Percentiles rank a stretch among this genome's conserved stretches.
These are phyloP conservation scores for Drosophila multiciliata DNA, from an alignment of 2,888 invertebrate genomes.

Conservation along the genomic window DNA sequence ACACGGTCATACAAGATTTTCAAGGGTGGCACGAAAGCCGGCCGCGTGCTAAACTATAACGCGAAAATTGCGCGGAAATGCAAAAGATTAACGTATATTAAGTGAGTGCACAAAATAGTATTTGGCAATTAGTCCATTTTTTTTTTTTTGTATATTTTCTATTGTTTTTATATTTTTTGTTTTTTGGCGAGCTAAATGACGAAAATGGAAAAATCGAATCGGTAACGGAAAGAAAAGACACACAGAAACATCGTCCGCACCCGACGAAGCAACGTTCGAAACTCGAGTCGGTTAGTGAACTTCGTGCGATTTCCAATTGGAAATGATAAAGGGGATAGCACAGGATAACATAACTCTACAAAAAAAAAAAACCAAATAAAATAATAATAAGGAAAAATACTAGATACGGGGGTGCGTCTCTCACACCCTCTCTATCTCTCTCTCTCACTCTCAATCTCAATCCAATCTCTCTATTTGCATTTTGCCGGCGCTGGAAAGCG, in stretches of 20 bases:
- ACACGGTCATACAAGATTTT: slow-evolving; percentile 49
- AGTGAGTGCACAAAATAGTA: not conserved
- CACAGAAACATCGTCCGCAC: slow-evolving; percentile 61
- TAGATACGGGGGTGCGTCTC: slow-evolving; percentile 54
- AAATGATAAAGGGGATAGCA: slow-evolving; percentile 59
- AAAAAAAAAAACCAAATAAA: not conserved
- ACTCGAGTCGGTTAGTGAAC: slow-evolving; percentile 82
- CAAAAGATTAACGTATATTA: not conserved
- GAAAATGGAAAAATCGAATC: slow-evolving; percentile 5
- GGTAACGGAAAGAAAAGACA: not conserved
- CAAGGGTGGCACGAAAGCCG: slow-evolving; percentile 62
- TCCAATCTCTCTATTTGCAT: not conserved
- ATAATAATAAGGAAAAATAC: slow-evolving; percentile 2
- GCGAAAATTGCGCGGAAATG: not conserved
- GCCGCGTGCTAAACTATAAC: slow-evolving; percentile 30
- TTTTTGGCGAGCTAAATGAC: not conserved
- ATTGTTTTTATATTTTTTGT: not conserved
- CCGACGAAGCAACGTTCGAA: slow-evolving; percentile 73
- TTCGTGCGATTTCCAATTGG: slow-evolving; percentile 72
- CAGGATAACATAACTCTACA: slow-evolving; percentile 55
- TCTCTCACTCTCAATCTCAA: not conserved
- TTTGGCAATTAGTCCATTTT: not conserved
- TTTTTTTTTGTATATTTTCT: not conserved
- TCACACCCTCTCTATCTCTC: not conserved
- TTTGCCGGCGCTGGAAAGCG: slow-evolving; percentile 58